Evolutionary conservation across 1,140 invertebrate species (phyloP).

Genomic region (Pachyrhynchus sulphureomaculatus): DNA sequence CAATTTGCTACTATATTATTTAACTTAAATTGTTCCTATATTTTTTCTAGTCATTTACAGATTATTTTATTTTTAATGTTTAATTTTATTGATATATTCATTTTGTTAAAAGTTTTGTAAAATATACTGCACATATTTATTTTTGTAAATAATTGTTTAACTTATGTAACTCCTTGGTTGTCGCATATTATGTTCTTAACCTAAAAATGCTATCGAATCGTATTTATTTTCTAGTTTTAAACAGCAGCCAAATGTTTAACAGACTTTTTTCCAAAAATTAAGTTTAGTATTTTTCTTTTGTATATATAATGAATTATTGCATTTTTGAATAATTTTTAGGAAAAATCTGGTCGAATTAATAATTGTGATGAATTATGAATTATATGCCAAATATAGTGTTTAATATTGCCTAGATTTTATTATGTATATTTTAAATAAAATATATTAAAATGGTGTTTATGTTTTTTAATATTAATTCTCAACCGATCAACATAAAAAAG

Average conservation of each 20-base stretch:
- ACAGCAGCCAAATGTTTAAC: no score
- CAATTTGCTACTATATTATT: slow-evolving; percentile 1
- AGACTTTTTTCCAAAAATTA: no score
- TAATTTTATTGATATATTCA: neutral
- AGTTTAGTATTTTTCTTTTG: neutral
- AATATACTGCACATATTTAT: no score
- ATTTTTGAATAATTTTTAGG: slow-evolving; percentile 11
- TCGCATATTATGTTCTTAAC: no score
- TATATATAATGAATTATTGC: slow-evolving; percentile 20
- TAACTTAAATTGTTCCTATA: neutral
- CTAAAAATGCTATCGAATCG: no score
- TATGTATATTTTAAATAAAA: slow-evolving; percentile 54
- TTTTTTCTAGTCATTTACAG: no score
- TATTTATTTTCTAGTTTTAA: no score
- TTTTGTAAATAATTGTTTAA: no score
- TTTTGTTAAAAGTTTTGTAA: neutral
- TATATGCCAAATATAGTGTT: slow-evolving; percentile 47
- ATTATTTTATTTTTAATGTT: no score
- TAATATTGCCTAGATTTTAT: slow-evolving; percentile 51
- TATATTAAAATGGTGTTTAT: slow-evolving; percentile 22
- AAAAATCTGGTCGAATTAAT: slow-evolving; percentile 50
- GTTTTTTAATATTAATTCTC: neutral
- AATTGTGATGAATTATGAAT: slow-evolving; percentile 48
- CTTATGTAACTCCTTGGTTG: no score
- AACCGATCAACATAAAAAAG: neutral